Base-by-base conservation (phyloP, 2,113 vertebrate species). In the Ageneiosus marmoratus region DNA sequence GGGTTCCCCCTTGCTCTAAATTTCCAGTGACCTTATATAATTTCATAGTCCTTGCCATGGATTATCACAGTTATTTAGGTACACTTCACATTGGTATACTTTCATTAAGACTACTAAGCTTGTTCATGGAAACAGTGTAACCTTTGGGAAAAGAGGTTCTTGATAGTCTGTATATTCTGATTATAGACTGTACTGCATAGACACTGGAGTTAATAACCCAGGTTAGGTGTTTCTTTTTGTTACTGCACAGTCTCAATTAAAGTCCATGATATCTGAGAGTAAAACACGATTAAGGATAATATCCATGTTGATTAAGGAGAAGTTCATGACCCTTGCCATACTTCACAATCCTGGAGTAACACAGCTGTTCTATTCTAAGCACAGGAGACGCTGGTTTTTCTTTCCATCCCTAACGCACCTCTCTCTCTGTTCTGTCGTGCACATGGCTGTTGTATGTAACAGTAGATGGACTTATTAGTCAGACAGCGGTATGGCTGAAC, bases 401-500 rank as follows among this genome's bases (percentile, higher is more conserved):
- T 91, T 90, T 88, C 83, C 85, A 84, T 83, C 75, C 56, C 29
- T 5, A 20, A 29, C 41, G 41, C 29, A 63, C 78, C 51, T 82
- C 65, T 27, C 62, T 76, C 62, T 76, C 82, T 84, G 58, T 79
- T 50, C 73, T 50, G 24, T 55, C 50, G 37, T 53, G 29, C 77
- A 24, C 50, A 58, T 62, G 77, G 24, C n/a, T 24, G 56, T 51
- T 4, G 44, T 22, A 82, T 92, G 91, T 91, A 92, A 92, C 90
- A 88, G 90, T 88, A 92, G 90, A 92, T 90, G 91, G 87, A 92
- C 89, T 93, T 90, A 92, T 92, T 93, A 92, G 88, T 90, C 88
- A 90, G 90, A 93, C 90, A 88, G 88, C 88, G 83, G 89, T 88
- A 89, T 87, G 90, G 89, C 88, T 84, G 88, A 93, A 93, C 93